These are phyloP conservation scores for Physella acuta DNA, from an alignment of 1,140 invertebrate species.

Conservation along the genomic window DNA sequence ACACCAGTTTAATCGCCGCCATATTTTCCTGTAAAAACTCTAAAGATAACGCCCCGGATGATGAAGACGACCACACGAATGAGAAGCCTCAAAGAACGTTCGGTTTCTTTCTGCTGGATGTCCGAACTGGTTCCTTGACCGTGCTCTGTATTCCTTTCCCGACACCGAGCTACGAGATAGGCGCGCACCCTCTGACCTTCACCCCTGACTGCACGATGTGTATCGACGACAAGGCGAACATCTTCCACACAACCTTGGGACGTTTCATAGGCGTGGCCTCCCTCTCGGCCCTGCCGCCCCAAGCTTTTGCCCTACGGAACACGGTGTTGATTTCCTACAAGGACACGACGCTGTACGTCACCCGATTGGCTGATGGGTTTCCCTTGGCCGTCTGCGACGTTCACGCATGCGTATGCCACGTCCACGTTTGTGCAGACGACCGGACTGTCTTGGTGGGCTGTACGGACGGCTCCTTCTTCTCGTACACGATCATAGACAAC, in stretches of 20 bases:
- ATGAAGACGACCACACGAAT: neutral
- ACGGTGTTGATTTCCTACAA: slow-evolving; percentile 44
- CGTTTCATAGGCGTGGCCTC: slow-evolving; percentile 32
- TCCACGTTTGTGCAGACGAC: slow-evolving; percentile 47
- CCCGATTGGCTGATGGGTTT: slow-evolving; percentile 40
- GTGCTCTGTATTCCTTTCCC: slow-evolving; percentile 47
- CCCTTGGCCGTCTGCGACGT: slow-evolving; percentile 50
- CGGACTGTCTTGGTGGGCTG: slow-evolving; percentile 54
- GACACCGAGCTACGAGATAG: slow-evolving; percentile 21
- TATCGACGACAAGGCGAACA: slow-evolving; percentile 44
- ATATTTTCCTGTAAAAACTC: slow-evolving; percentile 36
- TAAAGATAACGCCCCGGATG: slow-evolving; percentile 26
- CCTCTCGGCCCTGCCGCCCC: slow-evolving; percentile 28
- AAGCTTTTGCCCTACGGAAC: slow-evolving; percentile 39
- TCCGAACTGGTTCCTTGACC: slow-evolving; percentile 42
- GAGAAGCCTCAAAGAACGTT: slow-evolving; percentile 10
- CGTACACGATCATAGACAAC: slow-evolving; percentile 52
- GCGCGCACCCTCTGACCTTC: slow-evolving; percentile 40
- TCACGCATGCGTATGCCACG: slow-evolving; percentile 40
- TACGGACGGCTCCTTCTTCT: slow-evolving; percentile 48
- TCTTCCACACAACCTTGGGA: slow-evolving; percentile 43
- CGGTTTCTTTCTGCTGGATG: slow-evolving; percentile 47
- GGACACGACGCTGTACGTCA: slow-evolving; percentile 35
- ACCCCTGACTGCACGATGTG: slow-evolving; percentile 44
- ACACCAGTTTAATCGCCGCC: slow-evolving; percentile 39